Conservation (phyloP, 2,888 invertebrate species). For the Pristionchus entomophagus region DNA sequence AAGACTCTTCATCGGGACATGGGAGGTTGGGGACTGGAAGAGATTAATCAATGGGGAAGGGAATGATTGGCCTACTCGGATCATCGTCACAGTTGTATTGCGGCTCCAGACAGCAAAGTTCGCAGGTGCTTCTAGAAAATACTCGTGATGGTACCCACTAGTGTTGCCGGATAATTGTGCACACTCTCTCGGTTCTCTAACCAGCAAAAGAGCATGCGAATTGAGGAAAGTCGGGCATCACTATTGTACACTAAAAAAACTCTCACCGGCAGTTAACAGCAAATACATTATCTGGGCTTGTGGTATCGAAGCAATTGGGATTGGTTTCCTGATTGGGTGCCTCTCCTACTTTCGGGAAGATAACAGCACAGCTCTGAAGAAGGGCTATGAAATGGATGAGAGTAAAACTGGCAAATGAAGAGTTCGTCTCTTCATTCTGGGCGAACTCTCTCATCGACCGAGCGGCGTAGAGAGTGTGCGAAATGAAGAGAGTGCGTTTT, state of each 20-base stretch:
- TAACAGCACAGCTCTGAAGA: neutral
- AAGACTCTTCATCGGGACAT: neutral
- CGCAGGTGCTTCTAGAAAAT: neutral
- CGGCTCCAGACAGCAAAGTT: neutral
- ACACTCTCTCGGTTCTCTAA: no score
- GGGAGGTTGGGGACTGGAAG: neutral
- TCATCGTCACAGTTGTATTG: constrained; percentile 3
- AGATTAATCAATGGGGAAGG: neutral
- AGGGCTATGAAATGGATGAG: neutral
- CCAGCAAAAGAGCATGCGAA: no score
- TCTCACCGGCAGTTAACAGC: no score
- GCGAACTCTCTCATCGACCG: no score
- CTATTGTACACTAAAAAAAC: no score
- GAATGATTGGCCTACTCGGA: neutral
- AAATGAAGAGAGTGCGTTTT: no score
- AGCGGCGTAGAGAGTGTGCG: no score
- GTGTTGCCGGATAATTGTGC: neutral
- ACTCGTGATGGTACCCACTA: neutral
- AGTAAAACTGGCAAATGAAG: no score
- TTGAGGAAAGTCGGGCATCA: neutral
- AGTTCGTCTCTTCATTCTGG: no score
- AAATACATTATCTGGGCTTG: no score
- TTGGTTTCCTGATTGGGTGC: no score
- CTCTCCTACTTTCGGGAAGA: neutral
- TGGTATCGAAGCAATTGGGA: constrained; percentile 6